Base-by-base conservation (phyloP, 2,113 vertebrate genomes). In the Oncorhynchus gorbuscha region DNA sequence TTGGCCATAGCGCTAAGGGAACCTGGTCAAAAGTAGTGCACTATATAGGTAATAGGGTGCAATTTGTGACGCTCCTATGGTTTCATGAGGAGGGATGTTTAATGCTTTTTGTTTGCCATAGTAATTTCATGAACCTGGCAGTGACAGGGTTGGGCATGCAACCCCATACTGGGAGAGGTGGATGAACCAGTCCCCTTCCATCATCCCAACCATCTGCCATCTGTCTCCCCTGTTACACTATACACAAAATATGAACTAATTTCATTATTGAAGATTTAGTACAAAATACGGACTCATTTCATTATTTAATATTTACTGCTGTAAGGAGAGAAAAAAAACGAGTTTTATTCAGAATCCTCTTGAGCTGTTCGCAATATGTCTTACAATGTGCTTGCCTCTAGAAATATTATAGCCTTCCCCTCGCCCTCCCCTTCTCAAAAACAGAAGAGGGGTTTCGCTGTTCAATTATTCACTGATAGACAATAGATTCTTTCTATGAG, bases 171-270 rank as follows among this genome's bases (percentile, higher is more conserved):
- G 84, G 87, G 81, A 86, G 89, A 89, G 85, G 87, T 87, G 87
- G 80, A 82, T 91, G 86, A 92, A 90, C 88, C 88, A 88, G 69
- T 82, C 85, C 84, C 86, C 80, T 85, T 79, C 73, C 35, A 64
- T 67, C 73, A 79, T 79, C 84, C 87, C 82, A 86, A 89, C 93
- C 93, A 94, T 94, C 92, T 94, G 93, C 90, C 88, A 88, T 84
- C 82, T 84, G 73, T 71, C 77, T 80, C 77, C 68, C 51, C 30
- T 26, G 62, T 77, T 67, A 55, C 71, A 39, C 7, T 49, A 16
- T 7, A 22, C 69, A 49, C 9, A 70, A 49, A 20, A 20, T 11
- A 49, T 13, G 5, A n/a, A 24, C 39, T 30, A 20, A 30, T 67
- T 67, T 67, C 64, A 66, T 3, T 5, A 30, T 14, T 14, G 4